Percentiles rank a stretch among this genome's conserved stretches.
phyloP scores from a whole-genome alignment of 2,888 invertebrate genomes.

The Fragum fragum region DNA sequence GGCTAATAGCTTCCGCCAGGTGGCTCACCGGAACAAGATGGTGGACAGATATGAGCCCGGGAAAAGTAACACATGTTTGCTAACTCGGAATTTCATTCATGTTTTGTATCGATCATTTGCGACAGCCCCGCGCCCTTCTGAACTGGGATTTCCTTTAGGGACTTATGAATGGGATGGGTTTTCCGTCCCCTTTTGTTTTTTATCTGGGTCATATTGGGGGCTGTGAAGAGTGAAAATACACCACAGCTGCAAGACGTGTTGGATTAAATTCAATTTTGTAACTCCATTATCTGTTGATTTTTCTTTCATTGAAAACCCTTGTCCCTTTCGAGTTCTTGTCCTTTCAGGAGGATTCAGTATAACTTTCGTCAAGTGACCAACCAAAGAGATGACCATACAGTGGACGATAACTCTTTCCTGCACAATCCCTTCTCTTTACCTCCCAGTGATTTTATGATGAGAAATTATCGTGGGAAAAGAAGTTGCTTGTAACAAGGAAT shows the following conservation, averaged over 20 bases:
- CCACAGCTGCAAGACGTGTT: slow-evolving; percentile 16
- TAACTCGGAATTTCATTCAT: slow-evolving; percentile 28
- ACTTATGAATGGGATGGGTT: slow-evolving; percentile 29
- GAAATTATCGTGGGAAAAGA: too few relatives aligned
- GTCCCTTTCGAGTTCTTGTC: too few relatives aligned
- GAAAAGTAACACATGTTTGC: slow-evolving; percentile 23
- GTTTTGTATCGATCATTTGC: slow-evolving; percentile 20
- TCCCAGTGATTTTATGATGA: too few relatives aligned
- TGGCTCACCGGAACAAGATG: slow-evolving; percentile 13
- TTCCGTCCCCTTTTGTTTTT: slow-evolving; percentile 14
- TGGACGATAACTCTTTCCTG: too few relatives aligned
- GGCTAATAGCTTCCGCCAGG: slow-evolving; percentile 30
- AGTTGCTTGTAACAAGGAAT: too few relatives aligned
- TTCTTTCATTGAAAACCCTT: too few relatives aligned
- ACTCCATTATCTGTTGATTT: not conserved
- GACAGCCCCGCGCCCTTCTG: slow-evolving; percentile 17
- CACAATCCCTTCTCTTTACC: too few relatives aligned
- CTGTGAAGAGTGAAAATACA: slow-evolving; percentile 14
- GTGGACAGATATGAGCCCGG: not conserved
- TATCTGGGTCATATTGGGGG: slow-evolving; percentile 20
- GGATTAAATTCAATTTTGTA: not conserved
- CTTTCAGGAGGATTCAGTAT: too few relatives aligned
- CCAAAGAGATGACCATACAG: too few relatives aligned
- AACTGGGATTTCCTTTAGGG: slow-evolving; percentile 3
- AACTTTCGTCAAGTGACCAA: too few relatives aligned